Evolutionary conservation across 1,140 invertebrate species (phyloP), one percentile per base, ranked within the genome.

Genomic region (Theocolax elegans): DNA sequence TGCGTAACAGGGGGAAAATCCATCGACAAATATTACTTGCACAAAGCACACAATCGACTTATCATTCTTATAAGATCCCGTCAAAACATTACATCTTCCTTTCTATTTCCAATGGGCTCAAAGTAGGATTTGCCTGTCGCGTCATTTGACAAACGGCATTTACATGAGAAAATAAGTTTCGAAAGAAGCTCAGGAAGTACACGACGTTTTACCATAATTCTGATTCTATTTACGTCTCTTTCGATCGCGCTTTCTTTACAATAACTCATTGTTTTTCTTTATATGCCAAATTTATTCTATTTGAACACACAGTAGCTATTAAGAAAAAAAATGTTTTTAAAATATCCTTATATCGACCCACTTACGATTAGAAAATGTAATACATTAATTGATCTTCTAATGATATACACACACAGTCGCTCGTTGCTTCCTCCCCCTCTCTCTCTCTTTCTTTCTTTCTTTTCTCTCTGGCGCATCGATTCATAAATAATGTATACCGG

Each of bases 101-200:
- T 58, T 40, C 38, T 15, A 59, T 67, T 59, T 53, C 54, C 19
- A 42, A 46, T 38, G 21, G 59, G 49, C 59, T 70, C 60, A 53
- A 35, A 27, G 7, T 15, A 21, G 60, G 60, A 56, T 70, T 70
- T 56, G 21, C 8, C 60, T 64, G 67, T 70, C 67, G 60, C 51
- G 60, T 9, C 21, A 17, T 64, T 64, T 70, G 67, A 70, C 51
- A 64, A 64, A 64, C 67, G 80, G 69, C 76, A 85, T 83, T 85
- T 84, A 84, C 80, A 83, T 84, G 73, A 75, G 67, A 76, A 83
- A 84, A 83, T 84, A 76, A 70, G 13, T 44, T 38, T 21, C 3
- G 71, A 29, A 76, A 79, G 79, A 81, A 80, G 74, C 73, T 75
- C 67, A 76, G 72, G 59, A 80, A 79, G 73, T 48, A 79, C 71